A percentile compares a stretch with the other conserved stretches of the same genome.
Evolutionary conservation across 2,888 invertebrate genomes (phyloP).

Genomic region (Caenorhabditis sp.): DNA sequence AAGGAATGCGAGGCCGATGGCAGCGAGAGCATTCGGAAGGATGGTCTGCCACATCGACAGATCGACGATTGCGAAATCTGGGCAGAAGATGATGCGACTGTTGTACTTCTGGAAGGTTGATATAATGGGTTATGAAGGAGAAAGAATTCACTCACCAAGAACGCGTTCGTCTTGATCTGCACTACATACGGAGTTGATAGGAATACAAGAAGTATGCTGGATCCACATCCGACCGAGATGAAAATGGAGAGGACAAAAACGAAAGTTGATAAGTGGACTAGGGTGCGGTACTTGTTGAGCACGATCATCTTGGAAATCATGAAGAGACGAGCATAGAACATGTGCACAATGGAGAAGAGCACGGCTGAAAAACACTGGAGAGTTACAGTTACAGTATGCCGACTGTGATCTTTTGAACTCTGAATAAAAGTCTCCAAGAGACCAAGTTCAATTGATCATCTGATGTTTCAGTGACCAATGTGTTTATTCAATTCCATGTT

Average conservation of each 20-base stretch:
- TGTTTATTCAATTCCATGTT: not conserved
- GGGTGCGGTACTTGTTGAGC: constrained; percentile 28
- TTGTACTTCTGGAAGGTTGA: constrained; percentile 39
- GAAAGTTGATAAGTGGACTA: constrained; percentile 26
- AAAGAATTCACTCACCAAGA: constrained; percentile 20
- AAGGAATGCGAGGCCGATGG: constrained; percentile 23
- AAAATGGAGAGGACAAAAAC: constrained; percentile 29
- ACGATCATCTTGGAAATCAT: constrained; percentile 49
- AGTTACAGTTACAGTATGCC: too few species aligned
- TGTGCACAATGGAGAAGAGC: constrained; percentile 43
- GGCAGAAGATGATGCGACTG: constrained; percentile 46
- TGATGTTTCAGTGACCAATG: not conserved
- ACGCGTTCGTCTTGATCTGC: constrained; percentile 47
- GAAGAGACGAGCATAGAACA: constrained; percentile 46
- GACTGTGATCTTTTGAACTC: too few species aligned
- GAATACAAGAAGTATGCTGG: constrained; percentile 50
- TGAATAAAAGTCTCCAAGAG: too few species aligned
- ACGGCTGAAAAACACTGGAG: constrained; percentile 55
- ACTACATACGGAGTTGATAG: constrained; percentile 52
- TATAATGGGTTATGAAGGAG: too few species aligned
- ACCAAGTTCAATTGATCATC: not conserved
- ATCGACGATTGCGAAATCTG: constrained; percentile 51
- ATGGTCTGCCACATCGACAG: constrained; percentile 58
- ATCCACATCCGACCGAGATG: constrained; percentile 34
- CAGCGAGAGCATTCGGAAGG: constrained; percentile 44